Evolutionary conservation across 2,113 vertebrate genomes (phyloP).

Genomic region (Aphelocoma coerulescens): DNA sequence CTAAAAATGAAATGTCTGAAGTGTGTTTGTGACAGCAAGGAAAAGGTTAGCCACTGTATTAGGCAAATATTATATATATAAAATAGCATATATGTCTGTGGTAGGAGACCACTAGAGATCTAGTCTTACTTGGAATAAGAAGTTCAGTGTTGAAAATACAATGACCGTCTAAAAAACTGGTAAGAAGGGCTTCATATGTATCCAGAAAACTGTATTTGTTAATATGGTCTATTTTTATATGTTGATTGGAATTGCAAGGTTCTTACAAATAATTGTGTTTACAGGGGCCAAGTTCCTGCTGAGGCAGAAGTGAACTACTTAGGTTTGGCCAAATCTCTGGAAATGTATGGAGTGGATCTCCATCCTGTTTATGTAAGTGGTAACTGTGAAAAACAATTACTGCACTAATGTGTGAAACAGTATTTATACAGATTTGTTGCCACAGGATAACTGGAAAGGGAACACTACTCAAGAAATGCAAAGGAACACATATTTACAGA

Average conservation of each 20-base stretch:
- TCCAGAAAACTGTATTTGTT: not conserved
- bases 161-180: not conserved
- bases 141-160: not conserved
- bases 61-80: not conserved
- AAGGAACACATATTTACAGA: not conserved
- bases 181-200: not conserved
- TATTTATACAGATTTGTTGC: not conserved
- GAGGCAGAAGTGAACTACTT: conserved; percentile 87
- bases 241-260: not conserved
- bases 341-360: conserved; percentile 93
- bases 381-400: not conserved
- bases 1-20: not conserved
- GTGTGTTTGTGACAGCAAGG: not conserved
- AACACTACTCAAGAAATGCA: not conserved
- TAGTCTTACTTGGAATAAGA: not conserved
- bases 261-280: conserved; percentile 32
- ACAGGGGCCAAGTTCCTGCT: conserved; percentile 82
- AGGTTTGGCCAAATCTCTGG: conserved; percentile 82
- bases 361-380: conserved; percentile 88
- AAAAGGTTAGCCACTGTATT: not conserved
- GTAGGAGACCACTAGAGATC: not conserved
- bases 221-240: not conserved
- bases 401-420: not conserved
- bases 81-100: not conserved
- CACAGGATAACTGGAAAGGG: not conserved